Evolutionary conservation across 2,113 vertebrate genomes (phyloP).

Genomic region (Burhinus oedicnemus): DNA sequence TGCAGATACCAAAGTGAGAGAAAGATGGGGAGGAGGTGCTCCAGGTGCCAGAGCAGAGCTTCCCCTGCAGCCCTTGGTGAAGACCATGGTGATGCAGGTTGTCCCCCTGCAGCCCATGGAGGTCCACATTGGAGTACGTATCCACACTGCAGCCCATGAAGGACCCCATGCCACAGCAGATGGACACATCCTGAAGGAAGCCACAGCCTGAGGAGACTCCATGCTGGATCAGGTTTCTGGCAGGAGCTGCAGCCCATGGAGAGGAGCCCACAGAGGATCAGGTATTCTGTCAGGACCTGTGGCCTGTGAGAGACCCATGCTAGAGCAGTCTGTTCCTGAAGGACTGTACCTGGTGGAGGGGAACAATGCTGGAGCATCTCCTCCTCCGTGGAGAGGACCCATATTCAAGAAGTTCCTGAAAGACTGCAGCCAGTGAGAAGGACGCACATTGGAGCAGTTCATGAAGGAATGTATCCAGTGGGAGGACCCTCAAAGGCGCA

Average conservation of each 20-base stretch:
- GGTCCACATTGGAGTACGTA: fast-evolving
- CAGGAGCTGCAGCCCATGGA: background rate
- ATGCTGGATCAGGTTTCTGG: background rate
- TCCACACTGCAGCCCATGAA: background rate
- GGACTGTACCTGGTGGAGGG: too few relatives aligned
- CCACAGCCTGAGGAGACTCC: background rate
- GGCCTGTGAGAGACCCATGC: background rate
- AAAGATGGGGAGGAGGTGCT: fast-evolving
- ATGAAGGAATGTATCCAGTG: background rate
- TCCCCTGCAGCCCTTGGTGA: fast-evolving
- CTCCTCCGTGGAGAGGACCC: background rate
- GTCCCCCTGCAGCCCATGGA: background rate
- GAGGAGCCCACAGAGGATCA: background rate
- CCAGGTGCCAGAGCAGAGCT: background rate
- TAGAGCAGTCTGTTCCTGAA: background rate
- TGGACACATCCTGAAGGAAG: background rate
- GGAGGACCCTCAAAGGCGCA: fast-evolving
- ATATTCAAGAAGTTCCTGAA: background rate
- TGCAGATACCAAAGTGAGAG: background rate
- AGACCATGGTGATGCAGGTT: fast-evolving
- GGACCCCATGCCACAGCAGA: background rate
- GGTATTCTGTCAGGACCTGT: background rate
- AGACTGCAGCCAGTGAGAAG: background rate
- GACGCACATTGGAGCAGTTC: background rate
- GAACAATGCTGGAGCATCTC: too few relatives aligned